A percentile compares a stretch with the other conserved stretches of the same genome.
These are phyloP conservation scores for Eclectus roratus DNA, from an alignment of 2,113 vertebrate genomes.

Conservation along the genomic window DNA sequence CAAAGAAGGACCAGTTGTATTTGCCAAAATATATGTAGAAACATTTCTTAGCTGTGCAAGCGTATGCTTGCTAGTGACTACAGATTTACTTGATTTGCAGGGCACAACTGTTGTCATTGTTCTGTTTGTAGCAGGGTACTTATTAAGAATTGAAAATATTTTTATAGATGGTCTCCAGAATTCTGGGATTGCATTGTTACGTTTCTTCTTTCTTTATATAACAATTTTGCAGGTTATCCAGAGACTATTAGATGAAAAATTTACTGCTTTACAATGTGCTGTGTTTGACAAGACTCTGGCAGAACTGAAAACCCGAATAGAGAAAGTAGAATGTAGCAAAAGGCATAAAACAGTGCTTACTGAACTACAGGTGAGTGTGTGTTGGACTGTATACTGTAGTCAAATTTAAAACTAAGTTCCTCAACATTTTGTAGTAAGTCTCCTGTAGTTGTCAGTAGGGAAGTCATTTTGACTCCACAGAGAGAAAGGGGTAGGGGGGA, in stretches of 20 bases:
- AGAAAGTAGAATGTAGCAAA: conserved; percentile 89
- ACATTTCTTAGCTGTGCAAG: neutral
- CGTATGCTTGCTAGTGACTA: neutral
- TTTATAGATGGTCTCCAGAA: neutral
- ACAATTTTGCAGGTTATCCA: conserved; percentile 84
- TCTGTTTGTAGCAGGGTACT: neutral
- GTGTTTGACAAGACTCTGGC: conserved; percentile 88
- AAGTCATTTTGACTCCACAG: neutral
- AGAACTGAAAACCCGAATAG: conserved; percentile 89
- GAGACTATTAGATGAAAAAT: conserved; percentile 86
- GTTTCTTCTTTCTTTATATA: neutral
- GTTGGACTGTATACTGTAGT: neutral
- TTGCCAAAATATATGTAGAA: neutral
- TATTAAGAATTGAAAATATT: neutral
- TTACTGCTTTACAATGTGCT: conserved; percentile 81
- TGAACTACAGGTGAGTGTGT: conserved; percentile 84
- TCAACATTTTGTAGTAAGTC: neutral
- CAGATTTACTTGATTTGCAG: neutral
- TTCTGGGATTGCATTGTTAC: neutral
- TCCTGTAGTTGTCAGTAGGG: neutral
- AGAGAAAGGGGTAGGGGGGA: fast-evolving
- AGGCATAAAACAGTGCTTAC: conserved; percentile 90
- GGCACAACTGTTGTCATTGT: neutral
- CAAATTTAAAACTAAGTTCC: neutral
- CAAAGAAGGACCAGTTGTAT: neutral